A percentile compares a stretch with the other conserved stretches of the same genome.
These are phyloP conservation scores for Ovibos moschatus DNA, from an alignment of 2,113 vertebrate genomes.

Conservation along the genomic window DNA sequence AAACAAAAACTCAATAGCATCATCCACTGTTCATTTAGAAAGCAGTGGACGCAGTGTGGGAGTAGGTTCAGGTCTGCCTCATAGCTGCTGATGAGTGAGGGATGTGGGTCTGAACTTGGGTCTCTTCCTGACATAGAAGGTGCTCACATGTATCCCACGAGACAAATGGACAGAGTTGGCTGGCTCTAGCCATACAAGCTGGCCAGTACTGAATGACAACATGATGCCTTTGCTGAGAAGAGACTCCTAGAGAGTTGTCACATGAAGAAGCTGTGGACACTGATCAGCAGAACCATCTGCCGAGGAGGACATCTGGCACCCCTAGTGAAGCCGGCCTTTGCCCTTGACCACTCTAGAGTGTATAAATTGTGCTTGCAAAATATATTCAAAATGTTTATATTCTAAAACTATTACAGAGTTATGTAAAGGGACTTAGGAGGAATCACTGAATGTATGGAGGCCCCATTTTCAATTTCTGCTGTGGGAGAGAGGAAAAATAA, in stretches of 20 bases:
- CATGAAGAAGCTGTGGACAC: neutral
- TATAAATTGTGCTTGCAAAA: constrained; percentile 60
- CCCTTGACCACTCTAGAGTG: constrained; percentile 7
- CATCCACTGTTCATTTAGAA: constrained; percentile 53
- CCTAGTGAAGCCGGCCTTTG: neutral
- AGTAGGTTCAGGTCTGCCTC: constrained; percentile 47
- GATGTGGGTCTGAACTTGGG: neutral
- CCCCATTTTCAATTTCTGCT: constrained; percentile 56
- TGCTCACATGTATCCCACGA: neutral
- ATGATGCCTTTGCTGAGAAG: constrained; percentile 31
- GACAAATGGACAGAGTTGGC: constrained; percentile 29
- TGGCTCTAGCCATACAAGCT: constrained; percentile 53
- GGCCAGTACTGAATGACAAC: constrained; percentile 56
- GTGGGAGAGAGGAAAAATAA: constrained; percentile 63
- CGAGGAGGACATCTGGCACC: neutral
- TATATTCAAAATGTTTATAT: constrained; percentile 53
- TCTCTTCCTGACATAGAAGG: neutral
- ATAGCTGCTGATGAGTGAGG: constrained; percentile 45
- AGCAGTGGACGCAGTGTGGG: constrained; percentile 57
- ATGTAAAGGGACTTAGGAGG: constrained; percentile 49
- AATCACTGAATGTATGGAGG: constrained; percentile 62
- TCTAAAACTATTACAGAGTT: constrained; percentile 48
- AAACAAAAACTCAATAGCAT: constrained; percentile 1
- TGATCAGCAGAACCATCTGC: neutral
- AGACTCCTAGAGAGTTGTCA: neutral